These are phyloP conservation scores for Danio rerio DNA, from an alignment of 2,113 vertebrate species.

Conservation along the genomic window GRCz12tu NC_133187.1:27310001-27310500, in stretches of 20 bases:
- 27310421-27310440: constrained; percentile 29
- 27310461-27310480: constrained; percentile 11
- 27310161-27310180: constrained; percentile 42
- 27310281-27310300: constrained; percentile 41
- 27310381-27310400: constrained; percentile 19
- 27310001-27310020: not conserved
- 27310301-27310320: constrained; percentile 41
- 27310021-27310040: not conserved
- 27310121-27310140: constrained; percentile 31
- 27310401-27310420: constrained; percentile 6
- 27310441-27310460: constrained; percentile 43
- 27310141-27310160: constrained; percentile 40
- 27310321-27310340: constrained; percentile 44
- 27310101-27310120: constrained; percentile 22
- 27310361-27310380: constrained; percentile 48
- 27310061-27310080: constrained; percentile 37
- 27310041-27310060: constrained; percentile 16
- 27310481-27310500: not conserved
- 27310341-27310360: constrained; percentile 39
- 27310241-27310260: constrained; percentile 46
- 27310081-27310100: constrained; percentile 21
- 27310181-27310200: constrained; percentile 24
- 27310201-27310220: constrained; percentile 37
- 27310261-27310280: constrained; percentile 29
- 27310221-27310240: constrained; percentile 43